phyloP scores from a whole-genome alignment of 2,113 vertebrate genomes.

The Tupaia chinensis region DNA sequence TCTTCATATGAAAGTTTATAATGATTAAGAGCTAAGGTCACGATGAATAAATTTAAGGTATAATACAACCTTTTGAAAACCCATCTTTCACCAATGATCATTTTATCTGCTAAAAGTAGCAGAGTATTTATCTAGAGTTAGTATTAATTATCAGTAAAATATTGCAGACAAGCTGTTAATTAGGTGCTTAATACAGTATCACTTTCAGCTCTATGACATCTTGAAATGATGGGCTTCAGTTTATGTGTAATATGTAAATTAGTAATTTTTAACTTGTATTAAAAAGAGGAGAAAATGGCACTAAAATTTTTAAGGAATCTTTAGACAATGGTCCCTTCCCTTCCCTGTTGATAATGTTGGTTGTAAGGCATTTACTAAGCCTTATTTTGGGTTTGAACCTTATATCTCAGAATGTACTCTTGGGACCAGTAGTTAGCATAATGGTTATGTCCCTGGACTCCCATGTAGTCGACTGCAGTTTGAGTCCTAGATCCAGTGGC shows the following conservation, averaged over 20 bases:
- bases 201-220: neutral
- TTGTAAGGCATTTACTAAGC: too few species aligned
- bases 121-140: neutral
- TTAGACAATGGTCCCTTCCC: neutral
- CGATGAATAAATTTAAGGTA: neutral
- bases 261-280: neutral
- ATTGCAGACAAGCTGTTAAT: neutral
- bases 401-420: neutral
- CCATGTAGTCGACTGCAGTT: too few species aligned
- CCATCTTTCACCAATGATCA: neutral
- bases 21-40: neutral
- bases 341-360: neutral
- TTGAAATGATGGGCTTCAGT: neutral
- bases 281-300: neutral
- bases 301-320: neutral
- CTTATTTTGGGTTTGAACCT: neutral
- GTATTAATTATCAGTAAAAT: neutral
- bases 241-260: neutral
- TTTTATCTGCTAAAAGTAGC: neutral
- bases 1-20: neutral
- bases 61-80: fast-evolving
- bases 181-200: neutral
- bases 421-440: too few species aligned
- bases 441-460: too few species aligned
- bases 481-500: too few species aligned